Conservation (phyloP, 2,888 invertebrate genomes). For the Ormyrus nitidulus region DNA sequence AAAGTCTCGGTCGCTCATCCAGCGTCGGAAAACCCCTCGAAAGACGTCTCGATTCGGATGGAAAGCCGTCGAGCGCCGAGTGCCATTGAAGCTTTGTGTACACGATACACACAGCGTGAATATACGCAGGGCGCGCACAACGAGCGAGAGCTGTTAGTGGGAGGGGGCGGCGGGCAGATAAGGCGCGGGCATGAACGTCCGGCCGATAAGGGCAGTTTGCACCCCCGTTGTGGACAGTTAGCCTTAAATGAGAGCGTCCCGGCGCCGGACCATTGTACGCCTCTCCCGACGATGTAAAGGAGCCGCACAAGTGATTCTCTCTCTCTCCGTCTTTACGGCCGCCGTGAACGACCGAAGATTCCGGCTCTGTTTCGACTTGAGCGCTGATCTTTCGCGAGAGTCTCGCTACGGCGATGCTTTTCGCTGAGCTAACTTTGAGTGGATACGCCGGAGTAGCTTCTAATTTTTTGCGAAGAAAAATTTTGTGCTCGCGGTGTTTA, state of each 20-base stretch:
- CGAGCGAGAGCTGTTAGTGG: slow-evolving; percentile 59
- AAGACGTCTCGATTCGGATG: no score
- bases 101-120: no score
- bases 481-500: no score
- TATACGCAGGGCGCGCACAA: slow-evolving; percentile 62
- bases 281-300: slow-evolving; percentile 49
- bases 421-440: no score
- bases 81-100: no score
- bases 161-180: slow-evolving; percentile 64
- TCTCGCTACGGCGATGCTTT: not conserved
- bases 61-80: no score
- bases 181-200: slow-evolving; percentile 74
- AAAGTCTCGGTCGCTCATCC: no score
- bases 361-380: not conserved
- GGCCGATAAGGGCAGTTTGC: slow-evolving; percentile 74
- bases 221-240: slow-evolving; percentile 75
- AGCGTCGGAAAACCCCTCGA: no score
- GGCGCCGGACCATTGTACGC: slow-evolving; percentile 53
- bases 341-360: no score
- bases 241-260: slow-evolving; percentile 69
- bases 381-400: not conserved
- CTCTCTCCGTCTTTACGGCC: slow-evolving; percentile 31
- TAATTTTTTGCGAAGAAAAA: no score
- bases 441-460: no score
- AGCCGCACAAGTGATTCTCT: slow-evolving; percentile 47